Evolutionary conservation across 1,140 invertebrate genomes (phyloP), one percentile per base, ranked within the genome.

Genomic region (Portunus trituberculatus): DNA sequence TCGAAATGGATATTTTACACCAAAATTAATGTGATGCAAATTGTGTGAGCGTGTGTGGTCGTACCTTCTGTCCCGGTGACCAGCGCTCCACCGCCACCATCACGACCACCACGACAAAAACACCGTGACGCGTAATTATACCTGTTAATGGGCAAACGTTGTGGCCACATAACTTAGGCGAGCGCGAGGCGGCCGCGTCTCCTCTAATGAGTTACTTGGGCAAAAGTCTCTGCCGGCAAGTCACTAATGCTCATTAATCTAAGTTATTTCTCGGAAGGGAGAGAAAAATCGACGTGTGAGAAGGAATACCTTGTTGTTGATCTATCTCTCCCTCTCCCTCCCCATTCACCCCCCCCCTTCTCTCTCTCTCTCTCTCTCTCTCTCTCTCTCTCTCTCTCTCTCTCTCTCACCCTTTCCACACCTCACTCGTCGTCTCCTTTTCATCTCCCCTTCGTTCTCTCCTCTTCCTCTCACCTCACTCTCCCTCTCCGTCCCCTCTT

Each of bases 161-260:
- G 84, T 39, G 46, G 83, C 83, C 92, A 93, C 92, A 93, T 93
- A 93, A 93, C 92, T 93, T 93, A 93, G 32, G 46, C 39, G 16
- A 7, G 45, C 10, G 82, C 32, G 83, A 29, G 46, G 83, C 32
- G 28, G 0, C 8, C 20, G 16, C 39, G 48, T 52, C 52, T 0
- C 59, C 39, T 14, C 91, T 95, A 95, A 95, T 95, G 94, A 95
- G 94, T 95, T 39, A 46, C 82, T 32, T n/a, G 31, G 31, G 31
- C 82, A 20, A 92, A 95, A 92, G 45, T 31, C 31, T 25, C 39
- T 3, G 91, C 52, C 46, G 82, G 6, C n/a, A 52, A 82, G 94
- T 95, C 94, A 59, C 91, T 95, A 88, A 95, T 93, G 91, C 94
- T 92, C 94, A 92, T 95, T 95, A 95, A 95, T 95, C 94, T 95